phyloP scores from a whole-genome alignment of 1,140 invertebrate species.

The Mercenaria mercenaria region DNA sequence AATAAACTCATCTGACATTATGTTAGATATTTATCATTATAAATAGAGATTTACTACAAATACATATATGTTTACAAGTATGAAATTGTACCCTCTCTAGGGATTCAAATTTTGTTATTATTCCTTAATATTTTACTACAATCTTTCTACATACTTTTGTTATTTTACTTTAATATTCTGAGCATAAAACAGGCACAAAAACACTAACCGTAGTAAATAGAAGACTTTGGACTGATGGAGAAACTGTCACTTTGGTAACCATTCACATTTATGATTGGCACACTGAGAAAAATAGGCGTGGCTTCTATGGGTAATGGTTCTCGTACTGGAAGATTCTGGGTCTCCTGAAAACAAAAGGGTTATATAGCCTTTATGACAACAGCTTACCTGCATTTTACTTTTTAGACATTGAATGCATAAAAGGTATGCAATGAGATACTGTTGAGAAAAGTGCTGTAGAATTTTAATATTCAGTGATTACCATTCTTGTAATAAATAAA shows the following conservation, averaged over 20 bases:
- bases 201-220: background rate
- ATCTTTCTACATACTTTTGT: too few relatives aligned
- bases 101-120: too few relatives aligned
- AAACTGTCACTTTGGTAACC: constrained; percentile 23
- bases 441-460: too few relatives aligned
- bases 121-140: too few relatives aligned
- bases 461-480: too few relatives aligned
- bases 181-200: background rate
- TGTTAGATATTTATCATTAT: too few relatives aligned
- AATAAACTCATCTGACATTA: too few relatives aligned
- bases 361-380: too few relatives aligned
- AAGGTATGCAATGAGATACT: background rate
- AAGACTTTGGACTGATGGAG: constrained; percentile 15
- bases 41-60: too few relatives aligned
- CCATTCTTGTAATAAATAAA: too few relatives aligned
- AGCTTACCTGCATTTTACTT: background rate
- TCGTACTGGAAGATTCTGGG: constrained; percentile 43
- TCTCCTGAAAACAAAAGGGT: constrained; percentile 29
- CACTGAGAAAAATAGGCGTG: constrained; percentile 60
- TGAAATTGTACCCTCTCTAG: too few relatives aligned
- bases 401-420: background rate
- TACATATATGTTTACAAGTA: too few relatives aligned
- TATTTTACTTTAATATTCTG: background rate
- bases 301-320: constrained; percentile 55
- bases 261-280: constrained; percentile 50